Percentiles rank a stretch among this genome's conserved stretches.
Evolutionary conservation across 2,113 vertebrate genomes (phyloP).

Genomic region (Callaeas wilsoni): DNA sequence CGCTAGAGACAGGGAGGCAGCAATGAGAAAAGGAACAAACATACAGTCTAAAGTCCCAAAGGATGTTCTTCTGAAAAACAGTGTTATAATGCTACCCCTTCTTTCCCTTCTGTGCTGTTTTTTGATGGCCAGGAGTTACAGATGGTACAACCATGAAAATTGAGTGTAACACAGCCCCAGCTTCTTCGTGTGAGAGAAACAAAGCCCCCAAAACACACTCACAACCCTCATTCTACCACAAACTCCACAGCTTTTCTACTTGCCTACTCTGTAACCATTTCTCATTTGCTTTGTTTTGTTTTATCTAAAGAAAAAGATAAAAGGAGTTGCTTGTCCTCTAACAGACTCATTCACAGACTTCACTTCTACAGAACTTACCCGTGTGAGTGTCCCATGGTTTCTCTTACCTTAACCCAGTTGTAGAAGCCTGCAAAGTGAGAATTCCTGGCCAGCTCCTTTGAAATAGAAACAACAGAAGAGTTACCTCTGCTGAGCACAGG

Average conservation of each 20-base stretch:
- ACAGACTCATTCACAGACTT: neutral
- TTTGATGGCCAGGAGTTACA: neutral
- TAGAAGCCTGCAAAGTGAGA: constrained; percentile 70
- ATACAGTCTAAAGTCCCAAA: neutral
- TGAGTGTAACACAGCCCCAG: neutral
- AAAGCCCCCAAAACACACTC: neutral
- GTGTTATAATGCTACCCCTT: neutral
- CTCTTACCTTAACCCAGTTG: constrained; percentile 76
- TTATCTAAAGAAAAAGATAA: neutral
- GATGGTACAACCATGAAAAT: neutral
- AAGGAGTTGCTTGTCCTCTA: neutral
- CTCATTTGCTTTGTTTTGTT: neutral
- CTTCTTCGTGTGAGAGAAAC: neutral
- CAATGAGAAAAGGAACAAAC: neutral
- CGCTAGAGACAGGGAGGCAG: neutral
- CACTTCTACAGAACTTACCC: neutral
- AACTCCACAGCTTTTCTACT: neutral
- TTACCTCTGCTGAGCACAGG: neutral
- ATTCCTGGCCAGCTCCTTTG: constrained; percentile 83
- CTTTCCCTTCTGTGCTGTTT: neutral
- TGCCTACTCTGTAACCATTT: neutral
- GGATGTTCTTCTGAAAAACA: neutral
- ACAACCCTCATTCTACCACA: neutral
- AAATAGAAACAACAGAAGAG: constrained; percentile 10
- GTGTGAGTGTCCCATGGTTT: neutral